A percentile compares a stretch with the other conserved stretches of the same genome.
Conservation (phyloP, 1,140 invertebrate species). For the Centruroides vittatus region DNA sequence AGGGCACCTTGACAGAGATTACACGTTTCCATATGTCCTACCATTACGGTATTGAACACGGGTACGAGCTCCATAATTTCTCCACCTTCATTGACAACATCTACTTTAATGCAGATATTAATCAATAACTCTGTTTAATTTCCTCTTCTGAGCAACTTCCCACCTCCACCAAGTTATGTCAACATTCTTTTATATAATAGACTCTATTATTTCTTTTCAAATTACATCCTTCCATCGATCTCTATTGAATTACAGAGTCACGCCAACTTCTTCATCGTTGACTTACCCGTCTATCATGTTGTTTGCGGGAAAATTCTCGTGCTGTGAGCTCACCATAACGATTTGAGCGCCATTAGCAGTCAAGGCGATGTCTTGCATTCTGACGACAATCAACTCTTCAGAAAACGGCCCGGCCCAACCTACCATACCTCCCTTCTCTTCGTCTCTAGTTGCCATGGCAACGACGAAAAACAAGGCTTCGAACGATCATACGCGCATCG, state of each 20-base stretch:
- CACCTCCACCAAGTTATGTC: background rate
- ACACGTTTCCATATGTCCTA: too few species aligned
- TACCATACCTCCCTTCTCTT: too few species aligned
- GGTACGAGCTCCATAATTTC: too few species aligned
- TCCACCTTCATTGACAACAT: background rate
- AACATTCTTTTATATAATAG: background rate
- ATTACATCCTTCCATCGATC: background rate
- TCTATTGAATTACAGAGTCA: background rate
- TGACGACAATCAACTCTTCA: too few species aligned
- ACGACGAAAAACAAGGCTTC: too few species aligned
- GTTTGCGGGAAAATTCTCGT: constrained; percentile 3
- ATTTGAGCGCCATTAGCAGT: constrained; percentile 2
- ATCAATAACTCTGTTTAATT: background rate
- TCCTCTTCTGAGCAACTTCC: background rate
- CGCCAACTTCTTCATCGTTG: too few species aligned
- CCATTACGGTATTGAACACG: too few species aligned
- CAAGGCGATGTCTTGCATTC: constrained; percentile 5
- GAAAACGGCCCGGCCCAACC: too few species aligned
- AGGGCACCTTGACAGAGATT: too few species aligned
- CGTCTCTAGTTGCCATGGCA: too few species aligned
- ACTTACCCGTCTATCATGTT: constrained; percentile 13
- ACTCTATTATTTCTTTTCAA: background rate
- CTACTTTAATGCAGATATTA: background rate
- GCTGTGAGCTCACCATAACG: constrained; percentile 10
- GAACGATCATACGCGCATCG: too few species aligned